Base-by-base conservation (phyloP, 2,113 vertebrate genomes). In the Tachuris rubrigastra region DNA sequence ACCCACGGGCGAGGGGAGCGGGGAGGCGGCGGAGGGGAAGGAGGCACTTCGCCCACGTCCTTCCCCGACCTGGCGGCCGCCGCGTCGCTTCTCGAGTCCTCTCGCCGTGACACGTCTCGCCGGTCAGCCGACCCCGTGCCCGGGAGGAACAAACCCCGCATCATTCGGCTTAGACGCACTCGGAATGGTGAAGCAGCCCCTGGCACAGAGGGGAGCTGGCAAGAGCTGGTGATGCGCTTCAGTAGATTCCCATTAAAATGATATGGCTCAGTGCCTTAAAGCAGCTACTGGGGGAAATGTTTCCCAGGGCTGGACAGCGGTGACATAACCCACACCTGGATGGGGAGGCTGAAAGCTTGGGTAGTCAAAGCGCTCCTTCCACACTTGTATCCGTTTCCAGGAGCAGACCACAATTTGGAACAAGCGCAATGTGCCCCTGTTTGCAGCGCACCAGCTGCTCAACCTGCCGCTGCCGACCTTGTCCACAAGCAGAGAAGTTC, bases 81-180 rank as follows among this genome's bases (percentile, higher is more conserved):
- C 21, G 65, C 42, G 65, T 8, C 65, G 65, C 65, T n/a, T 50
- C 22, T 49, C 31, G 27, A 9, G n/a, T 2, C 12, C n/a, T 4
- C 37, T 4, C 46, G 2, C 14, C 35, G 1, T 3, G 53, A 18
- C 23, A 4, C 13, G 33, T 5, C 37, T 20, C 47, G 10, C 37
- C 44, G 6, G 7, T 8, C 18, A 6, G n/a, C 50, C 56, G 11
- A 31, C 42, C 30, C 37, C n/a, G 28, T 12, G 19, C 31, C 77
- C 73, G 23, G 73, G 74, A 27, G 37, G 67, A 41, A 41, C 59
- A 2, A 23, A 35, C 30, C 28, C 63, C 2, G 0, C 30, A 5
- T 5, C 10, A 0, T 2, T 14, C 5, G 3, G 71, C 42, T 6
- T 1, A 3, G 23, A 9, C 1, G 4, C 1, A 18, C 39, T 25